Evolutionary conservation across 1,140 invertebrate genomes (phyloP).

Genomic region (Leptonema lineaticorne): DNA sequence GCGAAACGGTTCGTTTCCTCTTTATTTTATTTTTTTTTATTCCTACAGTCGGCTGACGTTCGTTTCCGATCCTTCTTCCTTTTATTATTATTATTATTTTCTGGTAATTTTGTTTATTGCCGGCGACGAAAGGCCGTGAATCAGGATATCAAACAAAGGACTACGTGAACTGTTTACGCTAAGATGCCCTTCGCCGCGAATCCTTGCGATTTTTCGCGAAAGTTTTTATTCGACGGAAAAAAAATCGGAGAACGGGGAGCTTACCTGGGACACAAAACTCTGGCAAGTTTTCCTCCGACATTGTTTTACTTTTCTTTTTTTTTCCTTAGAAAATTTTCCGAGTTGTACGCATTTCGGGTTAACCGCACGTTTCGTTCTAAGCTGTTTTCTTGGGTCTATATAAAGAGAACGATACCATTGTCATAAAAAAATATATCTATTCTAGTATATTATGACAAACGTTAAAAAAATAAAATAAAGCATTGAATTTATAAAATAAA

Average conservation of each 20-base stretch:
- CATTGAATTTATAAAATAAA: no score
- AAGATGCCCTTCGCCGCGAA: constrained; percentile 8
- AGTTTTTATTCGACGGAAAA: neutral
- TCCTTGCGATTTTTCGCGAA: neutral
- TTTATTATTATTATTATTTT: neutral
- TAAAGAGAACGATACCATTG: no score
- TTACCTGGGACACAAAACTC: constrained; percentile 6
- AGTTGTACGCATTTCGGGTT: neutral
- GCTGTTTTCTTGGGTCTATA: neutral
- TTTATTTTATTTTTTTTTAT: no score
- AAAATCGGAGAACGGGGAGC: neutral
- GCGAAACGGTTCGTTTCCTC: no score
- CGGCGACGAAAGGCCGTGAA: constrained; percentile 5
- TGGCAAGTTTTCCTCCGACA: neutral
- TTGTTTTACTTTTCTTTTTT: neutral
- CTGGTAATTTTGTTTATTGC: constrained; percentile 16
- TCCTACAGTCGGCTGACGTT: neutral
- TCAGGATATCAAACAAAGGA: constrained; percentile 16
- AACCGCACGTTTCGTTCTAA: neutral
- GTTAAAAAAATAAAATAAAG: no score
- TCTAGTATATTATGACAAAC: no score
- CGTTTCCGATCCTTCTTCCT: neutral
- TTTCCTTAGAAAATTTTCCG: neutral
- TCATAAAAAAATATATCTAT: no score
- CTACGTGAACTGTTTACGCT: constrained; percentile 7